These are phyloP conservation scores for Colossoma macropomum DNA, from an alignment of 2,113 vertebrate species.

Conservation along the genomic window DNA sequence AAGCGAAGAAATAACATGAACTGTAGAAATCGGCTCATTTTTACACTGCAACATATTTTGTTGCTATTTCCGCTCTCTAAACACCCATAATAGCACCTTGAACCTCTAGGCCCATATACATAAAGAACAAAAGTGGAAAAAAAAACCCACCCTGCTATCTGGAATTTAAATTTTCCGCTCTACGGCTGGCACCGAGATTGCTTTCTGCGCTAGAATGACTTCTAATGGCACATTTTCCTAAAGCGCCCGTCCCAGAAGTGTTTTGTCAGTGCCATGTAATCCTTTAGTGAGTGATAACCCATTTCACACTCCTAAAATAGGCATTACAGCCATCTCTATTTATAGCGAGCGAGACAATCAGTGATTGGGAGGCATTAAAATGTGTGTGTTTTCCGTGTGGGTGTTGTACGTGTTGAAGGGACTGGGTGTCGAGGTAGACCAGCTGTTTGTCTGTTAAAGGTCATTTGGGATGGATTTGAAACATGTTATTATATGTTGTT, in stretches of 20 bases:
- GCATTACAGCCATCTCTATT: constrained; percentile 61
- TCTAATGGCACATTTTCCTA: constrained; percentile 39
- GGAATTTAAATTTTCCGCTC: constrained; percentile 37
- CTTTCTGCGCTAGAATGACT: constrained; percentile 38
- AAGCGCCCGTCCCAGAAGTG: constrained; percentile 19
- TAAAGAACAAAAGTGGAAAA: neutral
- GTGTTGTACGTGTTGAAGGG: constrained; percentile 10
- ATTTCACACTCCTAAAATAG: constrained; percentile 49
- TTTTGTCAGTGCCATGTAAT: constrained; percentile 40
- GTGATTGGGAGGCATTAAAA: constrained; percentile 32
- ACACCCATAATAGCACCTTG: neutral
- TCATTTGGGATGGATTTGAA: neutral
- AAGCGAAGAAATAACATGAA: too few relatives aligned
- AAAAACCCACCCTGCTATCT: constrained; percentile 10
- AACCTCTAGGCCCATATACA: neutral
- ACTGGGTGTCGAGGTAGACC: neutral
- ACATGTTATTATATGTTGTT: too few relatives aligned
- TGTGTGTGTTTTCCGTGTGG: neutral
- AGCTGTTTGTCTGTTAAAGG: constrained; percentile 14
- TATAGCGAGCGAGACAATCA: constrained; percentile 39
- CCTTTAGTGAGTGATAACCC: constrained; percentile 26
- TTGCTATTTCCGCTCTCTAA: neutral
- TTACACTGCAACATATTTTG: neutral
- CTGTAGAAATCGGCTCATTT: too few relatives aligned
- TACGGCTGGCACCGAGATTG: constrained; percentile 20